Conservation (phyloP, 2,797 vertebrate species). For the Microctenopoma steveboyesi region DNA sequence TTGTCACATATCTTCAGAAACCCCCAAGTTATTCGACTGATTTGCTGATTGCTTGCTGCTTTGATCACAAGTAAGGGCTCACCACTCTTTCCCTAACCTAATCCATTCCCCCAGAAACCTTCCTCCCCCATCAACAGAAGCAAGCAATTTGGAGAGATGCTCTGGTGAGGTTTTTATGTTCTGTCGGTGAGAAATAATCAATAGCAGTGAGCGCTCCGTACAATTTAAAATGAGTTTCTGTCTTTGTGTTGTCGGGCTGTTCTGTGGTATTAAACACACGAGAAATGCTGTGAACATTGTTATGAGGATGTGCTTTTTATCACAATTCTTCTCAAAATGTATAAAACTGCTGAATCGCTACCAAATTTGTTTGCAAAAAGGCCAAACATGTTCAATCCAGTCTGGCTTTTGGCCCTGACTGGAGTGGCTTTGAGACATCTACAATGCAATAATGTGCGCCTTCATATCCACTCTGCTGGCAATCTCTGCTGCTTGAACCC, state of each 20-base stretch:
- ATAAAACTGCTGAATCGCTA: slow-evolving; percentile 6
- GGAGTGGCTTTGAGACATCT: slow-evolving; percentile 34
- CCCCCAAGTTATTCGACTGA: slow-evolving; percentile 3
- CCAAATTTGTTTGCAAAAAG: slow-evolving; percentile 31
- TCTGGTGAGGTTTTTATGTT: slow-evolving; percentile 40
- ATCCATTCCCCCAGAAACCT: slow-evolving; percentile 20
- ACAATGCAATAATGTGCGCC: slow-evolving; percentile 48
- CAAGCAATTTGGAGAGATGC: slow-evolving; percentile 54
- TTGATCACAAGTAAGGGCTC: slow-evolving; percentile 28
- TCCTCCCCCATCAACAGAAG: slow-evolving; percentile 34
- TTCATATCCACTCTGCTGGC: slow-evolving; percentile 68
- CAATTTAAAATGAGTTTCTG: slow-evolving; percentile 55
- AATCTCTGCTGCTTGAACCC: slow-evolving; percentile 56
- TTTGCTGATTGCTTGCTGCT: slow-evolving; percentile 9
- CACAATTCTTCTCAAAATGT: not conserved
- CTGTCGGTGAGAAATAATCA: slow-evolving; percentile 48
- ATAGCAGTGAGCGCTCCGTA: slow-evolving; percentile 42
- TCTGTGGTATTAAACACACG: slow-evolving; percentile 21
- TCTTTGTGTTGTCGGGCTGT: slow-evolving; percentile 14
- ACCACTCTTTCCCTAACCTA: slow-evolving; percentile 26
- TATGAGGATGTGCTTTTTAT: slow-evolving; percentile 18
- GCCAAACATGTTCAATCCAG: slow-evolving; percentile 3
- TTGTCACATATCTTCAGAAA: slow-evolving; percentile 12
- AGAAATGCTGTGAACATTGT: slow-evolving; percentile 23
- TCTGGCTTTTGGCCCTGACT: slow-evolving; percentile 45